Evolutionary conservation across 37 sponge, comb jelly and placozoan genomes (phyloP).

Genomic region (Beroe forskalii): DNA sequence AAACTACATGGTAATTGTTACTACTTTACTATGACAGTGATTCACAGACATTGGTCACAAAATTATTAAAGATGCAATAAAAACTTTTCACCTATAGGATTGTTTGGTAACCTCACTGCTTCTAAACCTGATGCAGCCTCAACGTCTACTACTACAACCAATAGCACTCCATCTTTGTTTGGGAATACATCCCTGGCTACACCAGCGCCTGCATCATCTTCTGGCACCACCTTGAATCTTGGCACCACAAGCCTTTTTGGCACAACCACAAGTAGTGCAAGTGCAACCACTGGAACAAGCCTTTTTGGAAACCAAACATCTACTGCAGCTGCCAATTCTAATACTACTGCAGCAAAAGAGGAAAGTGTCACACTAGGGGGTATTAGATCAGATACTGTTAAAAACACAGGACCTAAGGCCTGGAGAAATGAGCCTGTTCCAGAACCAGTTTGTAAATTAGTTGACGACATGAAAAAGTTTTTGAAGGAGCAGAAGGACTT

Average conservation of each 20-base stretch:
- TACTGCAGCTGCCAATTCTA: slow-evolving; percentile 9
- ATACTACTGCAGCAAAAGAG: not conserved
- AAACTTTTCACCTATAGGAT: not conserved
- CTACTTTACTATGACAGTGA: too few relatives aligned
- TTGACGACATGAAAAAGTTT: slow-evolving; percentile 63
- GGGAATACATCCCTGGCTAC: not conserved
- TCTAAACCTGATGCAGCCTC: not conserved
- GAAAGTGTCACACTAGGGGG: slow-evolving; percentile 45
- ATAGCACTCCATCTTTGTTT: slow-evolving; percentile 24
- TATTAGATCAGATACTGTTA: slow-evolving; percentile 51
- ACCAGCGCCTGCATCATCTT: not conserved
- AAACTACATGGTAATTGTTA: too few relatives aligned
- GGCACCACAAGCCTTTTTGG: not conserved
- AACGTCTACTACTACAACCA: not conserved
- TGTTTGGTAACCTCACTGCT: slow-evolving; percentile 33
- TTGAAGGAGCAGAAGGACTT: slow-evolving; percentile 60
- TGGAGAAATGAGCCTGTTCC: slow-evolving; percentile 61
- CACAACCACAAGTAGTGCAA: not conserved
- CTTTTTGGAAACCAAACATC: not conserved
- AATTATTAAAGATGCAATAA: too few relatives aligned
- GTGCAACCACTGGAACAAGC: not conserved
- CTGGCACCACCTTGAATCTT: not conserved
- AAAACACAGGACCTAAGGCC: slow-evolving; percentile 42
- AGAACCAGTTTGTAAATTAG: slow-evolving; percentile 47
- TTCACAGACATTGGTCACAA: too few relatives aligned